Evolutionary conservation across 2,797 vertebrate genomes (phyloP), one percentile per base, ranked within the genome.

Genomic region (Melanotaenia trifasciata): DNA sequence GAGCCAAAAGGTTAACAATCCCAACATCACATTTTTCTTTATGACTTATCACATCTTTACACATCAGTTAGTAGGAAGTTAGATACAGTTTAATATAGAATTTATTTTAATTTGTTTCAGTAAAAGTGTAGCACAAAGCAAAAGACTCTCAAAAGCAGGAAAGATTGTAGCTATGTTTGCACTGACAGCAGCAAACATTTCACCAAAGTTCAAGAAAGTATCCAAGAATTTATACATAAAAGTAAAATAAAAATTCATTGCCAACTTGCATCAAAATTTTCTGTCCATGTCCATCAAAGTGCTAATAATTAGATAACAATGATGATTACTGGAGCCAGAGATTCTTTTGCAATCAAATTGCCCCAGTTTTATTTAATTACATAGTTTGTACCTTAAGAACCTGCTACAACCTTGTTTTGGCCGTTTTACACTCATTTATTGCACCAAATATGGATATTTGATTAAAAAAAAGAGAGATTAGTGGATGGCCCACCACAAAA

Each of bases 401-500:
- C 47, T 5, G n/a, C 10, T 36, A 36, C 35, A 36, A 8, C 35
- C 10, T 36, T 50, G 8, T 50, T 9, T 22, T 22, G 13, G 2
- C 7, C 1, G 6, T 63, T 80, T 73, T 45, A 67, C 78, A 43
- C 9, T 4, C 26, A 30, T 67, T 57, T 70, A 78, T 67, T 22
- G 13, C 40, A 53, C 58, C 66, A 24, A 40, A 61, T n/a, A 4
- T 30, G 7, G 26, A 63, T 58, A 36, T 30, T 35, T 50, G 40
- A 12, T 38, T 13, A 58, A 58, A 22, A 45, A 26, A 45, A 33
- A 40, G 24, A 66, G 2, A n/a, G 22, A 7, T 10, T n/a, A 24
- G 4, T 24, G 9, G 22, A 24, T 11, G 6, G 5, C 9, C n/a
- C 47, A 50, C 8, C 7, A 50, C 35, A n/a, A 72, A 72, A 58